These are phyloP conservation scores for Seriola rivoliana DNA, from an alignment of 2,113 vertebrate species.

Conservation along the genomic window DNA sequence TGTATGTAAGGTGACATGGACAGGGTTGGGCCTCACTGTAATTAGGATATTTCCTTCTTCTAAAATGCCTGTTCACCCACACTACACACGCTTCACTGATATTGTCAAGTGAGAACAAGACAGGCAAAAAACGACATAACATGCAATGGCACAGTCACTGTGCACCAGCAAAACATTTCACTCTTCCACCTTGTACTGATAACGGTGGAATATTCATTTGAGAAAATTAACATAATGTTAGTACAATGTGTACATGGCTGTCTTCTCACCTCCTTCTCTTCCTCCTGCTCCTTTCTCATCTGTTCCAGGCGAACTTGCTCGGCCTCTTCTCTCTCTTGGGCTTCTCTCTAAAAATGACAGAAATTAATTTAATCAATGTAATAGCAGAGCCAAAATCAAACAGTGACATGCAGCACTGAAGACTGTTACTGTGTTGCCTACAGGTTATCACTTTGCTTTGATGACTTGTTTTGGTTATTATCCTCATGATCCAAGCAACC, in stretches of 20 bases:
- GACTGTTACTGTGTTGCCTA: not conserved
- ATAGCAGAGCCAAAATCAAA: constrained; percentile 18
- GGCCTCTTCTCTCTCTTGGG: constrained; percentile 96
- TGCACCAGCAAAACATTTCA: constrained; percentile 4
- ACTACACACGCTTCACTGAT: constrained; percentile 39
- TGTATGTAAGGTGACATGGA: constrained; percentile 69
- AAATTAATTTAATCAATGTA: not conserved
- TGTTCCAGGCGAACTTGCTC: constrained; percentile 96
- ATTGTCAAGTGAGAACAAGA: constrained; percentile 39
- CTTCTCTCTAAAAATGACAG: constrained; percentile 90
- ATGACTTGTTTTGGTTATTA: not conserved
- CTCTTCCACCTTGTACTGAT: constrained; percentile 4
- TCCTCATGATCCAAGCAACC: not conserved
- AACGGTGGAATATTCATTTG: constrained; percentile 17
- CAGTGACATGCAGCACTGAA: not conserved
- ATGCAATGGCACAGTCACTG: constrained; percentile 1
- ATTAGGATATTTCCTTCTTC: constrained; percentile 63
- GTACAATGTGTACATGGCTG: not conserved
- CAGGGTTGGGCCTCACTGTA: constrained; percentile 54
- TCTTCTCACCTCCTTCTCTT: constrained; percentile 93
- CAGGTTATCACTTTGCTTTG: constrained; percentile 2
- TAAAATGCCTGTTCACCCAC: constrained; percentile 43
- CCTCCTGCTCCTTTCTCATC: constrained; percentile 96
- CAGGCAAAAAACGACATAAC: not conserved
- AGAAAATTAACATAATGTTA: constrained; percentile 10